Percentiles rank a stretch among this genome's conserved stretches.
Evolutionary conservation across 2,113 vertebrate genomes (phyloP).

Genomic region (Cricetomys ansorgei): DNA sequence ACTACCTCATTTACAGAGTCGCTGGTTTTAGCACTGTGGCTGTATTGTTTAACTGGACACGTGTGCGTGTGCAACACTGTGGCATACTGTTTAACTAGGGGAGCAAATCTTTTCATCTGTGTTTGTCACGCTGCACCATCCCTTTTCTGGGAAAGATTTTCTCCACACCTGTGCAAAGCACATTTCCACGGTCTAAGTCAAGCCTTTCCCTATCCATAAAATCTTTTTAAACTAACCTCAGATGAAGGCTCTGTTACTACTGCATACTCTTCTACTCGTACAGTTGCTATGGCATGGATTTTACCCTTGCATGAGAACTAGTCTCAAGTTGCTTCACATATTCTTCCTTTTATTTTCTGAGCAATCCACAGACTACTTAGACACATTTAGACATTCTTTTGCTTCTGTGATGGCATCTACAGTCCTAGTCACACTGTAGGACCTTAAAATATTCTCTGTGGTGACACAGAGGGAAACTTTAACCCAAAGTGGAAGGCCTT

Average conservation of each 20-base stretch:
- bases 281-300: neutral
- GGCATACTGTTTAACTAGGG: neutral
- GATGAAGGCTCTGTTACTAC: neutral
- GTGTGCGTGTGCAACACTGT: neutral
- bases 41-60: neutral
- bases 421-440: neutral
- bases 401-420: neutral
- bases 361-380: neutral
- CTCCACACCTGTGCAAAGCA: neutral
- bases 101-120: neutral
- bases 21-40: neutral
- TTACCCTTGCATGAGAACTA: neutral
- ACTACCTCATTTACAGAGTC: neutral
- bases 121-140: neutral
- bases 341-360: neutral
- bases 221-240: neutral
- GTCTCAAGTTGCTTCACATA: neutral
- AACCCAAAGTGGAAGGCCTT: neutral
- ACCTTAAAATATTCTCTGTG: neutral
- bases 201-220: neutral
- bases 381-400: neutral
- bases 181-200: neutral
- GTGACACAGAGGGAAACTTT: neutral
- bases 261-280: no score
- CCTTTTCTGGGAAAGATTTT: neutral